phyloP scores from a whole-genome alignment of 2,113 vertebrate species.

The Aphyosemion australe region DNA sequence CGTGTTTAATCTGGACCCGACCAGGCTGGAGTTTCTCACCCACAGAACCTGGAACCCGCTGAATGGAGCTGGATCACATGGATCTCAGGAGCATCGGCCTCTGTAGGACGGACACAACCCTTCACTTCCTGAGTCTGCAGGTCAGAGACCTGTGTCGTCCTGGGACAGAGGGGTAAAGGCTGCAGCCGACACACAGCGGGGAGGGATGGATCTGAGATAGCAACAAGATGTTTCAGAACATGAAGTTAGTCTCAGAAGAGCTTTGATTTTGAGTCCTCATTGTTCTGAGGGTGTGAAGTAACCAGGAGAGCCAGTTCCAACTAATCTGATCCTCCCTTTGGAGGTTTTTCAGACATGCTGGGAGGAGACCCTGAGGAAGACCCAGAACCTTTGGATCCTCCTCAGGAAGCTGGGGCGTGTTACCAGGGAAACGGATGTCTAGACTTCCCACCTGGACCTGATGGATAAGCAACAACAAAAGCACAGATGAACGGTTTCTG shows the following conservation, averaged over 20 bases:
- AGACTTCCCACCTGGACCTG: too few relatives aligned
- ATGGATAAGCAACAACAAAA: too few relatives aligned
- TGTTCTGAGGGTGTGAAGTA: too few relatives aligned
- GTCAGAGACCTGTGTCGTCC: constrained; percentile 75
- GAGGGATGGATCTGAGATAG: constrained; percentile 66
- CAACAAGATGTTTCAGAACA: neutral
- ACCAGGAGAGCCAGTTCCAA: too few relatives aligned
- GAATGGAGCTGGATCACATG: constrained; percentile 79
- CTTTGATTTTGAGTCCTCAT: neutral
- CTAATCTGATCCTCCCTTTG: too few relatives aligned
- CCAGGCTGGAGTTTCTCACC: constrained; percentile 55
- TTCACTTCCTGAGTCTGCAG: constrained; percentile 73
- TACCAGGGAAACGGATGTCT: too few relatives aligned
- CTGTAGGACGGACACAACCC: constrained; percentile 49
- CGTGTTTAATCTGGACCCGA: too few relatives aligned
- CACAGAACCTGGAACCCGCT: constrained; percentile 68
- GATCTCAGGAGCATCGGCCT: constrained; percentile 57
- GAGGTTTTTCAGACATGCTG: too few relatives aligned
- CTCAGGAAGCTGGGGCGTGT: too few relatives aligned
- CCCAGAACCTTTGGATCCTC: too few relatives aligned
- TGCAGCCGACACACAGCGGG: constrained; percentile 72
- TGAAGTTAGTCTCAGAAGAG: neutral
- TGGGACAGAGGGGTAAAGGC: constrained; percentile 74
- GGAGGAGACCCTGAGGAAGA: too few relatives aligned
- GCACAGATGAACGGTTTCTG: neutral